Evolutionary conservation across 2,888 invertebrate genomes (phyloP).

Genomic region (Drosophila quasianomalipes): DNA sequence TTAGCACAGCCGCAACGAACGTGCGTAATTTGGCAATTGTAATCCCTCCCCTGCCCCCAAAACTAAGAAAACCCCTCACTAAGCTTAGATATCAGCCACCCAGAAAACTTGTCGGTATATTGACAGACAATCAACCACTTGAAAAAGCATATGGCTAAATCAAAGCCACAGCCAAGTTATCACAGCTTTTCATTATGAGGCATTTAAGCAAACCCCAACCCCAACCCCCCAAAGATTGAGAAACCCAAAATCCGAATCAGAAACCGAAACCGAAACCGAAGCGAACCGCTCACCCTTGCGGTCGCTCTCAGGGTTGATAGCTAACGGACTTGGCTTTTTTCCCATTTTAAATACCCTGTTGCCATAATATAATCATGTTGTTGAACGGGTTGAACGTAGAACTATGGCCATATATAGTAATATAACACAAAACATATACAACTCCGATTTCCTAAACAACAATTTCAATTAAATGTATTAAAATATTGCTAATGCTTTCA

Average conservation of each 20-base stretch:
- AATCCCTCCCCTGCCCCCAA: slow-evolving; percentile 19
- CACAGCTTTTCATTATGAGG: slow-evolving; percentile 79
- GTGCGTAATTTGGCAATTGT: slow-evolving; percentile 62
- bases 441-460: background rate
- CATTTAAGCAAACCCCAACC: slow-evolving; percentile 66
- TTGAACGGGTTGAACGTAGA: too few species aligned
- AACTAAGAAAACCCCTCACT: background rate
- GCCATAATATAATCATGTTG: background rate
- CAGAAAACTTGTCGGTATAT: slow-evolving; percentile 56
- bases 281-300: slow-evolving; percentile 50
- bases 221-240: slow-evolving; percentile 1
- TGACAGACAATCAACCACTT: slow-evolving; percentile 80
- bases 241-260: slow-evolving; percentile 32
- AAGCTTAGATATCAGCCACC: slow-evolving; percentile 13
- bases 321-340: slow-evolving; percentile 46
- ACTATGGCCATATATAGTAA: slow-evolving; percentile 2
- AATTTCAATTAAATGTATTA: background rate
- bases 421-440: background rate
- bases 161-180: slow-evolving; percentile 71
- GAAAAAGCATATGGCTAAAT: slow-evolving; percentile 72
- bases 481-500: background rate
- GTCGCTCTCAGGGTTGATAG: slow-evolving; percentile 43
- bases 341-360: slow-evolving; percentile 36
- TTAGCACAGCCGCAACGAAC: slow-evolving; percentile 55
- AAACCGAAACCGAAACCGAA: slow-evolving; percentile 21